Evolutionary conservation across 2,888 invertebrate genomes (phyloP), one percentile per base, ranked within the genome.

Genomic region (Callyntrura sp.): DNA sequence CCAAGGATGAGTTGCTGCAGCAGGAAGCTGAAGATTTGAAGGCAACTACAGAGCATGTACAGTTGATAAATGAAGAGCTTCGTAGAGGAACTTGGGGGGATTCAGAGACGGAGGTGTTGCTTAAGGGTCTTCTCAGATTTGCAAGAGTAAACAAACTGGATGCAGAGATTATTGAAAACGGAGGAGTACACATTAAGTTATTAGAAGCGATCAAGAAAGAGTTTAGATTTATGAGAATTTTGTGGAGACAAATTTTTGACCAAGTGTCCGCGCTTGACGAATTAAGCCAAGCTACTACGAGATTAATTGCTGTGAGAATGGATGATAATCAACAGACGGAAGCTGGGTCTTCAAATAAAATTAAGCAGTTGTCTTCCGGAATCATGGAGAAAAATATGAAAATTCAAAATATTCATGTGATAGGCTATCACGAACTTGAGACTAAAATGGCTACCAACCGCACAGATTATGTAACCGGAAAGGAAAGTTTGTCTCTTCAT

Each of bases 241-340:
- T 94, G 23, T 95, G 95, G 95, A 93, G 94, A 23, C 92, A 94
- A 94, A 91, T 95, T 91, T 95, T 94, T 90, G 95, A 95, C 91
- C 94, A 95, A 92, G 94, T 95, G 9, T 94, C 96, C 85, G 96
- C 96, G 0, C 95, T 96, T 88, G 97, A 97, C 94, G 97, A 97
- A 94, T 94, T 97, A 68, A 95, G 96, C 76, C 93, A 93, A 78
- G 93, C 93, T 9, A 93, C 93, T 2, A 93, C 93, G 0, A 57
- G 93, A 62, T 76, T 93, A 20, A 88, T 88, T 62, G 88, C 83
- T 1, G 76, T 88, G 57, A 48, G 55, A 0, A 82, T 51, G 4
- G 60, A 45, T 25, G n/a, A 83, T 48, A 70, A 12, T 68, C 55
- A 43, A 25, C 12, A 62, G 20, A 20, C 62, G 12, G 60, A 65